Conservation (phyloP, 2,888 invertebrate genomes). For the Melangyna quadrimaculata region DNA sequence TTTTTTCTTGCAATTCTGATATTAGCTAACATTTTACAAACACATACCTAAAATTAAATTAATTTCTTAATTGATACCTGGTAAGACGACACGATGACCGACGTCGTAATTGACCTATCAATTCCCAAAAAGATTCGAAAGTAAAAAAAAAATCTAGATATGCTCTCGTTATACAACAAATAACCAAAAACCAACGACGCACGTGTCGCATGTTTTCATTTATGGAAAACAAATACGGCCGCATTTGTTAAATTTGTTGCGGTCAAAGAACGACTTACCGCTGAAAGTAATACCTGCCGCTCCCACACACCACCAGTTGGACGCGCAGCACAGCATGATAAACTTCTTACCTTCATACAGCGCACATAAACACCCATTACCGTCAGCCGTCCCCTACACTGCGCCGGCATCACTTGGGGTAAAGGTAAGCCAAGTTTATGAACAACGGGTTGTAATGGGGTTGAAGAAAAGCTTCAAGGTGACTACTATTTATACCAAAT, state of each 20-base stretch:
- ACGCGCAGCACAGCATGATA: conserved; percentile 34
- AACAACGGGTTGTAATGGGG: conserved; percentile 17
- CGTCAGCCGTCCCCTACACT: neutral
- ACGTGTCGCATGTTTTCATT: conserved; percentile 27
- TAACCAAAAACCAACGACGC: conserved; percentile 21
- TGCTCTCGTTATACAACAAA: conserved; percentile 33
- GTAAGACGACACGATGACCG: too few species aligned
- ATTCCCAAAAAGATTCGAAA: neutral
- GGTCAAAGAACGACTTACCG: conserved; percentile 52
- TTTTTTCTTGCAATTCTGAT: too few species aligned
- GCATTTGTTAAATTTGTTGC: conserved; percentile 34
- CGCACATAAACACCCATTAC: neutral
- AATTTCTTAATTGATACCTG: too few species aligned
- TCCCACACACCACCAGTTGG: conserved; percentile 23
- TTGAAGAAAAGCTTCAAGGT: conserved; percentile 63
- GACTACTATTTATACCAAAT: conserved; percentile 41
- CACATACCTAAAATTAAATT: too few species aligned
- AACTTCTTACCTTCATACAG: conserved; percentile 35
- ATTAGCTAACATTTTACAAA: neutral
- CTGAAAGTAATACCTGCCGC: conserved; percentile 33
- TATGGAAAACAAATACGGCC: conserved; percentile 37
- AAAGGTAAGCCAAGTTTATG: conserved; percentile 68
- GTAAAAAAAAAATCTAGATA: neutral
- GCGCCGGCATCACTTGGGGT: neutral
- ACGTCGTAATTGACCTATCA: conserved; percentile 1